Conservation (phyloP, 1,140 invertebrate genomes). For the Pachyrhynchus sulphureomaculatus region DNA sequence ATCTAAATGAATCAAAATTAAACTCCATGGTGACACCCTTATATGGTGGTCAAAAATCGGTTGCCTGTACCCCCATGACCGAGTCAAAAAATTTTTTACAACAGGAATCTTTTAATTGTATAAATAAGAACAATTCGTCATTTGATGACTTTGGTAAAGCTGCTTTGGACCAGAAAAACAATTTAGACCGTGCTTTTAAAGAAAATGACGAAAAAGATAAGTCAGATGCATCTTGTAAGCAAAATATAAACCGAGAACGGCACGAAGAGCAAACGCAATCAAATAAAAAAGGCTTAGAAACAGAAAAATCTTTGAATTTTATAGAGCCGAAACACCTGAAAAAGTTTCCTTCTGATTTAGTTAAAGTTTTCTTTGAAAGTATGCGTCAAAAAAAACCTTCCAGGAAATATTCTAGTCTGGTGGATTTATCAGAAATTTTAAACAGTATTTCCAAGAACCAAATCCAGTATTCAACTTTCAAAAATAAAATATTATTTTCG, state of each 20-base stretch:
- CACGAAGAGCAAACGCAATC: too few species aligned
- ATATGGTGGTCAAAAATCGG: slow-evolving; percentile 66
- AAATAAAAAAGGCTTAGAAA: too few species aligned
- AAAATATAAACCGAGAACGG: too few species aligned
- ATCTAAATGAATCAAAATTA: not conserved
- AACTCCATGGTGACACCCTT: slow-evolving; percentile 20
- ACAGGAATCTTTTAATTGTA: not conserved
- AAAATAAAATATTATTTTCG: not conserved
- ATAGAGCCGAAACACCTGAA: too few species aligned
- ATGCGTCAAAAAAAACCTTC: not conserved
- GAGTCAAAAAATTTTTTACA: slow-evolving; percentile 63
- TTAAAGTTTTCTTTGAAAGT: too few species aligned
- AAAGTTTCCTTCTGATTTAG: not conserved
- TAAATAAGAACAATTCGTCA: not conserved
- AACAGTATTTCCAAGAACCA: slow-evolving; percentile 8
- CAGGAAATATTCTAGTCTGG: not conserved
- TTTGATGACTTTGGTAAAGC: not conserved
- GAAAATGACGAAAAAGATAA: not conserved
- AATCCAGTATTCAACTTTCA: not conserved
- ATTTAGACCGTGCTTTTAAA: too few species aligned
- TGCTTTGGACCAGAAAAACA: not conserved
- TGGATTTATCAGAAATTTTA: slow-evolving; percentile 1
- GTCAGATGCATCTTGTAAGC: too few species aligned
- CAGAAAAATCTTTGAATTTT: too few species aligned
- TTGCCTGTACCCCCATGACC: slow-evolving; percentile 72